Evolutionary conservation across 2,888 invertebrate species (phyloP).

Genomic region (Trypoxylon attenuatum): DNA sequence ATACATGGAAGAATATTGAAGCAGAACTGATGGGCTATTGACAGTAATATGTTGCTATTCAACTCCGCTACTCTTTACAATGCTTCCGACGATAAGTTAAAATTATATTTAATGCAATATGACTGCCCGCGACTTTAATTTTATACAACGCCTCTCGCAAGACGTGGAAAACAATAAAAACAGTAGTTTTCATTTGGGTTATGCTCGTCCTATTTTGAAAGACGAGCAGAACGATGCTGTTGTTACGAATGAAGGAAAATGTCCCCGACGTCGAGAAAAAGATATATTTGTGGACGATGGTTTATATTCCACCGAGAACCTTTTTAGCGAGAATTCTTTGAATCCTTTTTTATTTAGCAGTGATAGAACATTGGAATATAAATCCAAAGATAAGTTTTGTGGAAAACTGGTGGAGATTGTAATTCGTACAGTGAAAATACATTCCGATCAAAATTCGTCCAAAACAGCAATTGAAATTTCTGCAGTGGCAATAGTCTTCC

Average conservation of each 20-base stretch:
- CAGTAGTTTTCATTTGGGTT: constrained; percentile 47
- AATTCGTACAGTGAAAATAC: constrained; percentile 63
- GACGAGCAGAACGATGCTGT: constrained; percentile 29
- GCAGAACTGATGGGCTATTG: too few relatives aligned
- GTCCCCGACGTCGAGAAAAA: constrained; percentile 15
- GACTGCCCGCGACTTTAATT: constrained; percentile 38
- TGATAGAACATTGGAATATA: constrained; percentile 45
- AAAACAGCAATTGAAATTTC: constrained; percentile 51
- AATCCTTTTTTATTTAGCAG: constrained; percentile 59
- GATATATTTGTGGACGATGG: constrained; percentile 55
- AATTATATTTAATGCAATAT: too few relatives aligned
- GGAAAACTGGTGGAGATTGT: constrained; percentile 66
- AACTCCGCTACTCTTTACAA: too few relatives aligned
- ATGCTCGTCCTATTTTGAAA: constrained; percentile 48
- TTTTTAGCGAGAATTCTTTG: constrained; percentile 57
- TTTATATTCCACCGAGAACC: constrained; percentile 58
- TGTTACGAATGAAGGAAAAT: constrained; percentile 28
- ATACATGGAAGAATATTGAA: too few relatives aligned
- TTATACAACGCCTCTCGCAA: constrained; percentile 44
- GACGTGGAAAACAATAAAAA: constrained; percentile 26
- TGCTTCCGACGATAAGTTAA: too few relatives aligned
- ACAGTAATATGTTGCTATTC: too few relatives aligned
- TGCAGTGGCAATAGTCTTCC: constrained; percentile 62
- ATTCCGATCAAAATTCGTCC: constrained; percentile 32
- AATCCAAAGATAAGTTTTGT: constrained; percentile 33